Percentiles rank a stretch among this genome's conserved stretches.
Evolutionary conservation across 2,113 vertebrate genomes (phyloP).

Genomic region (Bucco capensis): DNA sequence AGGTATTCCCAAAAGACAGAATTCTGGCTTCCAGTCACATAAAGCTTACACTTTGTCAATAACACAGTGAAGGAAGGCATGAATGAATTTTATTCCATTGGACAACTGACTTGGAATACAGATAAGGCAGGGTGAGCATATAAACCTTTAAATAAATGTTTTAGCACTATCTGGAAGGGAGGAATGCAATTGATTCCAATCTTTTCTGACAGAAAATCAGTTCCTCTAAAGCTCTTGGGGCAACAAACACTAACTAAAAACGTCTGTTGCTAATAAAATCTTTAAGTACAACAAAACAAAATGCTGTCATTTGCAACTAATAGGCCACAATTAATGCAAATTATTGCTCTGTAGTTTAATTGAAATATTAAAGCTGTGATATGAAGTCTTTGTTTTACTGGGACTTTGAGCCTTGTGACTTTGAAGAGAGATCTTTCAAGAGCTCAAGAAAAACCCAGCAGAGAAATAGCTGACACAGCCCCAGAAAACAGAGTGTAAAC

Average conservation of each 20-base stretch:
- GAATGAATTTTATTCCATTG: conserved; percentile 86
- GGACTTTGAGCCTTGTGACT: neutral
- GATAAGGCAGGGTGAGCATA: conserved; percentile 82
- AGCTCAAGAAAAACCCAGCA: neutral
- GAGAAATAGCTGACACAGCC: neutral
- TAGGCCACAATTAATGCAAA: conserved; percentile 53
- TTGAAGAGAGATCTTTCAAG: conserved; percentile 5
- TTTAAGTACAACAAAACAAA: conserved; percentile 65
- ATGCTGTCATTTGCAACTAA: conserved; percentile 47
- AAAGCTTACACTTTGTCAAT: conserved; percentile 84
- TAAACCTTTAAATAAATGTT: conserved; percentile 88
- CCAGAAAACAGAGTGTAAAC: neutral
- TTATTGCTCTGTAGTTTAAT: neutral
- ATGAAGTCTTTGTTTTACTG: neutral
- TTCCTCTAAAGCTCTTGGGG: conserved; percentile 82
- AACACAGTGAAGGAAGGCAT: conserved; percentile 75
- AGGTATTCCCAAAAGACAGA: conserved; percentile 79
- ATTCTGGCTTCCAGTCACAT: conserved; percentile 79
- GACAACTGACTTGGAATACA: conserved; percentile 83
- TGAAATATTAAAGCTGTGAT: conserved; percentile 4
- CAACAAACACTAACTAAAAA: conserved; percentile 69
- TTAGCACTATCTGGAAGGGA: conserved; percentile 79
- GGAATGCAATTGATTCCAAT: conserved; percentile 83
- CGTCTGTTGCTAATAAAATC: conserved; percentile 69
- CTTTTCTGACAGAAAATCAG: conserved; percentile 91